phyloP scores from a whole-genome alignment of 2,113 vertebrate species.

The Etia nguti region DNA sequence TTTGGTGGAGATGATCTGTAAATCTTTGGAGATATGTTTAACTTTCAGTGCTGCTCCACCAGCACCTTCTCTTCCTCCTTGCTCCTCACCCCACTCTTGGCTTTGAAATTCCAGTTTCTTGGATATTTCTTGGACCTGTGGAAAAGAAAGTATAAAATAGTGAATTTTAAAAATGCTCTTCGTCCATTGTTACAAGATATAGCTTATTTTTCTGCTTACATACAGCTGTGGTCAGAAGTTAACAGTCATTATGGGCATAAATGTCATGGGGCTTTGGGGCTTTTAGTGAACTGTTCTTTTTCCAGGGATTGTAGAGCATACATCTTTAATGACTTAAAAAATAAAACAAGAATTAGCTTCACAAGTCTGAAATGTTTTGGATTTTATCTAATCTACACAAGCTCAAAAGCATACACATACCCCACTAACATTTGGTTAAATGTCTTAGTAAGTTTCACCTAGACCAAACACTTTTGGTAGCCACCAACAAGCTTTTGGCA shows the following conservation, averaged over 20 bases:
- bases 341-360: background rate
- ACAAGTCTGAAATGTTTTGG: background rate
- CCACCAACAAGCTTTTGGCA: background rate
- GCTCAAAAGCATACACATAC: background rate
- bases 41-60: constrained; percentile 42
- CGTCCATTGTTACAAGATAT: background rate
- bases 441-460: background rate
- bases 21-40: constrained; percentile 58
- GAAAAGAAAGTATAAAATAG: background rate
- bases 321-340: background rate
- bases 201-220: background rate
- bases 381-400: background rate
- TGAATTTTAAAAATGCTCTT: background rate
- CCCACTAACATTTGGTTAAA: background rate
- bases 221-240: background rate
- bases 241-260: background rate
- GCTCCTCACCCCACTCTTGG: constrained; percentile 3
- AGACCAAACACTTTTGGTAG: background rate
- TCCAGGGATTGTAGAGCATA: background rate
- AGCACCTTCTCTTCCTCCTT: background rate
- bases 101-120: constrained; percentile 7
- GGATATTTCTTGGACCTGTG: constrained; percentile 49
- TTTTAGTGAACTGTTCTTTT: background rate
- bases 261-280: background rate
- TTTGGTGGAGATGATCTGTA: constrained; percentile 65